Evolutionary conservation across 2,113 vertebrate genomes (phyloP), one percentile per base, ranked within the genome.

Genomic region (Tapirus terrestris): DNA sequence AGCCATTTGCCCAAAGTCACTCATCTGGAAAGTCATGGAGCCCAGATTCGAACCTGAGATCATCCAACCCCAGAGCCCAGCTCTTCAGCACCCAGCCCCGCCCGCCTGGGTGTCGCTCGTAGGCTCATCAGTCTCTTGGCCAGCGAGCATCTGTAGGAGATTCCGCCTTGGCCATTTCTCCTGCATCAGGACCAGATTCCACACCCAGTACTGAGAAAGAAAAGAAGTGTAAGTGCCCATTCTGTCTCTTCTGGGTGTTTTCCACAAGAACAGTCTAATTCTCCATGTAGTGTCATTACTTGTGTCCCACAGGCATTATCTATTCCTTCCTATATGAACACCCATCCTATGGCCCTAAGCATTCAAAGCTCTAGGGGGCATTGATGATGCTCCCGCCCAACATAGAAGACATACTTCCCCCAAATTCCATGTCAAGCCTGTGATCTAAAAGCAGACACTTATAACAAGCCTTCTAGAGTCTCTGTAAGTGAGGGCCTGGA

Each of bases 381-480:
- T 36, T n/a, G 25, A 36, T 31, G 53, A 20, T 36, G 3, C 17
- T 45, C 18, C 31, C 39, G 27, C 18, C 53, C 27, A 31, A 10
- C 0, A 3, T 0, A 25, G 73, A 56, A 65, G 36, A 79, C 33
- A 14, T 7, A 16, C 4, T 51, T 5, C 33, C 61, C 70, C 90
- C 25, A 79, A 3, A 39, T 27, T 56, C 25, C 20, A 17, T 4
- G 36, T 36, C 53, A 18, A 45, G 73, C 48, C 17, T 81, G 36
- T 33, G 17, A 81, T 56, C 45, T 51, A 58, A 90, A 77, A 94
- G 89, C 70, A 97, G 21, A 45, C 48, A 6, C 45, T 79, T 53
- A 60, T 11, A 68, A 48, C 20, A 83, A 92, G 61, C 3, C 86
- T 65, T 58, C 60, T 3, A 45, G 81, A 73, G 23, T 45, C 56